Evolutionary conservation across 2,888 invertebrate species (phyloP).

Genomic region (Machimus rusticus): DNA sequence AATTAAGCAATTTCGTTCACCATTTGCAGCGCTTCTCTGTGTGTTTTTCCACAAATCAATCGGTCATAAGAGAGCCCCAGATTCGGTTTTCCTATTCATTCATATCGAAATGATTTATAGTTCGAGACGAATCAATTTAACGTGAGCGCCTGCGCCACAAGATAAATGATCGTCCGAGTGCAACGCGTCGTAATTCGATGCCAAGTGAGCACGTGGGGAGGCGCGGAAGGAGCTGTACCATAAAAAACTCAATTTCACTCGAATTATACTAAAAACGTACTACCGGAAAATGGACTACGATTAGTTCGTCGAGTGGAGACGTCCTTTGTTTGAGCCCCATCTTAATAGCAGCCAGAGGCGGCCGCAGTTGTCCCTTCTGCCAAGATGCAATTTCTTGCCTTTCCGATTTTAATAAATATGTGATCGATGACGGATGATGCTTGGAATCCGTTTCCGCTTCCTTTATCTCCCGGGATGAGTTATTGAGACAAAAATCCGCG

Average conservation of each 20-base stretch:
- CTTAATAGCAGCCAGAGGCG: neutral
- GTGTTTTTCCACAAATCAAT: slow-evolving; percentile 3
- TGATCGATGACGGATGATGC: neutral
- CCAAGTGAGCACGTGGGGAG: slow-evolving; percentile 3
- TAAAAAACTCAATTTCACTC: slow-evolving; percentile 25
- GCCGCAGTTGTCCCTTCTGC: neutral
- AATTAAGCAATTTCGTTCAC: neutral
- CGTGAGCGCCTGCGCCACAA: slow-evolving; percentile 34
- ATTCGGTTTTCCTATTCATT: slow-evolving; percentile 3
- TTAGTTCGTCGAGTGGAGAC: neutral
- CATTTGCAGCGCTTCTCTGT: neutral
- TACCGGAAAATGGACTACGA: neutral
- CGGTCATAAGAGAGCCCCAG: neutral
- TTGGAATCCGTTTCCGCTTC: neutral
- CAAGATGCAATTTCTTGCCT: slow-evolving; percentile 5
- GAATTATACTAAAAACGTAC: slow-evolving; percentile 23
- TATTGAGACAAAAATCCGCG: neutral
- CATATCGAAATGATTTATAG: slow-evolving; percentile 26
- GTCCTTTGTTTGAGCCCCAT: neutral
- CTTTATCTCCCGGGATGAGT: neutral
- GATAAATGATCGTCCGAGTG: slow-evolving; percentile 32
- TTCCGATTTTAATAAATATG: neutral
- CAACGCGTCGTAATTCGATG: slow-evolving; percentile 1
- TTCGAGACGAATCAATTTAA: slow-evolving; percentile 38
- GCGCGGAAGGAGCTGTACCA: neutral